Evolutionary conservation across 2,797 vertebrate genomes (phyloP).

Genomic region (Intellagama lesueurii): DNA sequence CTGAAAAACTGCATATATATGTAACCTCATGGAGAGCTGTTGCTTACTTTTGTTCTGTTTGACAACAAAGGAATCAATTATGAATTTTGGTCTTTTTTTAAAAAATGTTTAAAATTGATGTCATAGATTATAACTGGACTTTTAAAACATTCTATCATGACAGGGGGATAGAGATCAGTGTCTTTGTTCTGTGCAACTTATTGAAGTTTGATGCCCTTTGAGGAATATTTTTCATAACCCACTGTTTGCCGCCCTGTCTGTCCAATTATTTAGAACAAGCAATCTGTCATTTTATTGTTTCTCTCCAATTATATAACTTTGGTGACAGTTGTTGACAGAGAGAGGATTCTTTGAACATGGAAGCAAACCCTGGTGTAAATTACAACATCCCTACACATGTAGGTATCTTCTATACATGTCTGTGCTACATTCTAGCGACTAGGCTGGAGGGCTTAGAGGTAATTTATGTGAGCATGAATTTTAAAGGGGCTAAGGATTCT

Average conservation of each 20-base stretch:
- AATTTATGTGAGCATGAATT: constrained; percentile 37
- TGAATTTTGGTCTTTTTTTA: constrained; percentile 23
- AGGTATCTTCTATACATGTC: neutral
- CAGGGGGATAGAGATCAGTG: constrained; percentile 61
- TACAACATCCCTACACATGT: constrained; percentile 48
- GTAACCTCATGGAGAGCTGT: no score
- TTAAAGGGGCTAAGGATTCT: neutral
- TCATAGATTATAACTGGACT: constrained; percentile 59
- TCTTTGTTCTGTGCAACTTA: constrained; percentile 70
- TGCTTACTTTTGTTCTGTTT: constrained; percentile 4
- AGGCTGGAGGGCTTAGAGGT: constrained; percentile 30
- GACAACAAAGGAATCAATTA: constrained; percentile 32
- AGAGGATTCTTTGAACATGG: constrained; percentile 63
- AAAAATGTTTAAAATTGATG: constrained; percentile 59
- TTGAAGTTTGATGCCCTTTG: constrained; percentile 73
- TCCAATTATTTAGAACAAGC: constrained; percentile 79
- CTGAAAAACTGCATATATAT: neutral
- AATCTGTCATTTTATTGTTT: constrained; percentile 78
- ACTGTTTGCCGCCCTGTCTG: constrained; percentile 71
- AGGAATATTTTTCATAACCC: constrained; percentile 76
- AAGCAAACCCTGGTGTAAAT: constrained; percentile 39
- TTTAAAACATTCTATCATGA: constrained; percentile 59
- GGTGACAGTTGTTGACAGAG: constrained; percentile 70
- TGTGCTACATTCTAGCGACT: neutral
- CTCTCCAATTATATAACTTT: constrained; percentile 77